A percentile compares a stretch with the other conserved stretches of the same genome.
Conservation (phyloP, 2,797 vertebrate genomes). For the Nannoperca australis region DNA sequence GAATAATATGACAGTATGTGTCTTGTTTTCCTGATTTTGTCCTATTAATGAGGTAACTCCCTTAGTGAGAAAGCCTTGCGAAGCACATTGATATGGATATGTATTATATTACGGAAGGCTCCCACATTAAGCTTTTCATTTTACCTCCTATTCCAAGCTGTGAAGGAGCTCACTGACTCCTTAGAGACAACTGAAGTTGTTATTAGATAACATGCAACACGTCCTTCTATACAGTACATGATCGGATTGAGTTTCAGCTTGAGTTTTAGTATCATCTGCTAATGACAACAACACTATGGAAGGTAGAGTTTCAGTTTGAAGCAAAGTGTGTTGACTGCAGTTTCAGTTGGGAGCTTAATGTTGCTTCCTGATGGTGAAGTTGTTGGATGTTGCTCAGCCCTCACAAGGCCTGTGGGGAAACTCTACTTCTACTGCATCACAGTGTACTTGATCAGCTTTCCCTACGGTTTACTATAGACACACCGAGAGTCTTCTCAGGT, state of each 20-base stretch:
- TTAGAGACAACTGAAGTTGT: constrained; percentile 20
- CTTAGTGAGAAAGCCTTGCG: constrained; percentile 26
- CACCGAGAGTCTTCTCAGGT: constrained; percentile 30
- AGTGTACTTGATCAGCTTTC: constrained; percentile 27
- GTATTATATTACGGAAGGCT: constrained; percentile 23
- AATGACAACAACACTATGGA: constrained; percentile 1
- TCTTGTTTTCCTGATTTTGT: constrained; percentile 44
- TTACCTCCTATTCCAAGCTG: constrained; percentile 15
- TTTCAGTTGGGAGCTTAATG: constrained; percentile 18
- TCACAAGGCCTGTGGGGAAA: constrained; percentile 20
- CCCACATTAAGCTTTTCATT: constrained; percentile 34
- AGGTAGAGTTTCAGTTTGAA: constrained; percentile 24
- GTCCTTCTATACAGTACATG: constrained; percentile 8
- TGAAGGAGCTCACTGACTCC: constrained; percentile 20
- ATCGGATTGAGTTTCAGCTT: constrained; percentile 16
- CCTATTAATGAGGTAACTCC: constrained; percentile 25
- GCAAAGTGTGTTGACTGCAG: constrained; percentile 24
- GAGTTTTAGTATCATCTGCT: constrained; percentile 3
- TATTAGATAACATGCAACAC: constrained; percentile 16
- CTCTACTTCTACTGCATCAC: constrained; percentile 11
- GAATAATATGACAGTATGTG: constrained; percentile 38
- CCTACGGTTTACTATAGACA: constrained; percentile 44
- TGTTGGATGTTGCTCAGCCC: constrained; percentile 27
- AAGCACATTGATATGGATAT: constrained; percentile 28
- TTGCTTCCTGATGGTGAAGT: constrained; percentile 26